Evolutionary conservation across 2,888 invertebrate species (phyloP), one percentile per base, ranked within the genome.

Genomic region (Dendrolimus houi): DNA sequence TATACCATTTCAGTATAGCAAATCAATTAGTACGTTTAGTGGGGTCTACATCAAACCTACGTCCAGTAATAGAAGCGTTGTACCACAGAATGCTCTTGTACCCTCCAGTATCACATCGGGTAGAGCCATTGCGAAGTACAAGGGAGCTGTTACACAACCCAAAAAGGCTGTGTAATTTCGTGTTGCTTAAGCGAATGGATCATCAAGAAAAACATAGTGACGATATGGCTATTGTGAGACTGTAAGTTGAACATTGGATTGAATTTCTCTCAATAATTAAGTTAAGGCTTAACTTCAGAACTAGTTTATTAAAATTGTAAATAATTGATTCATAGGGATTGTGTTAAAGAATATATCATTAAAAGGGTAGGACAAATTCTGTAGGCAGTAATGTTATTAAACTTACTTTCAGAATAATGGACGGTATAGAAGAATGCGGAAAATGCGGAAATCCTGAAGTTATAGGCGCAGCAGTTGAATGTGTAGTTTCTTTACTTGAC

Each of bases 351-450:
- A 29, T 29, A 29, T 13, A 12, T 40, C 13, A 55, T 8, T 10
- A n/a, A 12, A 55, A 42, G 42, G 17, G 3, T 42, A 12, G 17
- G 52, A 52, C 52, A 54, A 70, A 60, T 29, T 69, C 64, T 68
- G 40, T 61, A 68, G 64, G 9, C 0, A 42, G 10, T 10, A 10
- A 55, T 54, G 29, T 9, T 12, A 41, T 55, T 52, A 9, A 40
- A 54, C 56, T 40, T 40, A 9, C 57, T 72, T 69, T 0, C 59
- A 90, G 98, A 70, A 95, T 97, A 68, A 96, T 98, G 93, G 98
- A 98, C 75, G 96, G 97, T 0, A 95, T 98, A 77, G 97, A 97
- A 83, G 98, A 98, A 84, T 96, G 97, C 60, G 95, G 97, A n/a
- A 94, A 94, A 65, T 95, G 95, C 62, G 95, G 93, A 56, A 95